phyloP scores from a whole-genome alignment of 2,113 vertebrate species.

The Stomatorhinus ivindoensis region DNA sequence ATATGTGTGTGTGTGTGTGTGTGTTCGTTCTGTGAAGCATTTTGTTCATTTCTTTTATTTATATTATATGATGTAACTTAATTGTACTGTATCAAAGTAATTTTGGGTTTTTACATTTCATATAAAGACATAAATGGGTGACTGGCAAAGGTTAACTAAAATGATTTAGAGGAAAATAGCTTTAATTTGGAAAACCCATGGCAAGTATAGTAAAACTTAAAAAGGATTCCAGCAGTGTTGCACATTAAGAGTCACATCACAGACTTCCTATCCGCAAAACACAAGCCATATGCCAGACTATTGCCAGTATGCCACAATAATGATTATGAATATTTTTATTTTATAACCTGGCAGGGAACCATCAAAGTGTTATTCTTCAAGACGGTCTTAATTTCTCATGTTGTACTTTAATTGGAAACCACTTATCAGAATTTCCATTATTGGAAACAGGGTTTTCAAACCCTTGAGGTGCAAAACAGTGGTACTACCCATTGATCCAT shows the following conservation, averaged over 20 bases:
- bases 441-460: background rate
- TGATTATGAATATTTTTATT: background rate
- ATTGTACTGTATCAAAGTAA: background rate
- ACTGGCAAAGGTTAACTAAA: background rate
- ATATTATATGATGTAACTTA: background rate
- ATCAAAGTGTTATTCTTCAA: slow-evolving; percentile 1
- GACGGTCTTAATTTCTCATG: background rate
- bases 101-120: background rate
- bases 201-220: slow-evolving; percentile 5
- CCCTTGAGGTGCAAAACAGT: background rate
- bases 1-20: no score
- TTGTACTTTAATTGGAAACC: slow-evolving; percentile 9
- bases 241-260: slow-evolving; percentile 5
- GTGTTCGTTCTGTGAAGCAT: background rate
- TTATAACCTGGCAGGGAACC: background rate
- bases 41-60: background rate
- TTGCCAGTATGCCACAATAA: slow-evolving; percentile 6
- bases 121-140: background rate
- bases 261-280: slow-evolving; percentile 3
- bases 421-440: background rate
- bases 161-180: background rate
- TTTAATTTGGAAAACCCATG: slow-evolving; percentile 11
- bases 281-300: background rate
- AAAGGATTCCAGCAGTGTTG: background rate
- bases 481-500: background rate